Evolutionary conservation across 2,888 invertebrate genomes (phyloP).

Genomic region (Diaphora mendica): DNA sequence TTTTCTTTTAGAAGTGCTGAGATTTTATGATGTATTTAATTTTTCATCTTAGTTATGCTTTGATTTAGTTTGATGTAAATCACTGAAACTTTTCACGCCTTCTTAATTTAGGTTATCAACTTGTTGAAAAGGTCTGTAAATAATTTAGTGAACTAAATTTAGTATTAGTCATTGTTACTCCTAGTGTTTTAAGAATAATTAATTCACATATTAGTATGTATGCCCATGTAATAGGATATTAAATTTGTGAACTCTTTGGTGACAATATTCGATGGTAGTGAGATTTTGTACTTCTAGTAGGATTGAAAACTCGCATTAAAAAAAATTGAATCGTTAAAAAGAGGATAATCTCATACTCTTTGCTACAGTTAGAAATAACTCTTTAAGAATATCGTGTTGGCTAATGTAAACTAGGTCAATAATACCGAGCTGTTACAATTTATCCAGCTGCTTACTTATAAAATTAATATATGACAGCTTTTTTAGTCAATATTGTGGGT

Average conservation of each 20-base stretch:
- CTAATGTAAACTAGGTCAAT: neutral
- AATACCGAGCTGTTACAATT: neutral
- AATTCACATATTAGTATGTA: neutral
- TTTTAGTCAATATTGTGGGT: neutral
- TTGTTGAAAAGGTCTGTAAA: neutral
- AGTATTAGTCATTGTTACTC: neutral
- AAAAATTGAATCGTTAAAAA: no score
- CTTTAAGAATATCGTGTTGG: no score
- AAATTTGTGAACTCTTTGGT: neutral
- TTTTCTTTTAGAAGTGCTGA: conserved; percentile 80
- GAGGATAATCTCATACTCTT: no score
- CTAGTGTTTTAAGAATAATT: neutral
- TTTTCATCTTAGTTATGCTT: conserved; percentile 64
- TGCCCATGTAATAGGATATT: neutral
- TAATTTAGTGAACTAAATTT: neutral
- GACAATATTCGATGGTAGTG: neutral
- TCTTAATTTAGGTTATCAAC: neutral
- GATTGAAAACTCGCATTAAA: neutral
- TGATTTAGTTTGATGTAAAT: conserved; percentile 52
- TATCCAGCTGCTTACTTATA: neutral
- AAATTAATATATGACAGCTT: neutral
- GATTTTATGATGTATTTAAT: conserved; percentile 82
- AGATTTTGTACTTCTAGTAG: neutral
- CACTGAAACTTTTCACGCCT: conserved; percentile 9
- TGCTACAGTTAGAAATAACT: no score